Evolutionary conservation across 2,113 vertebrate species (phyloP).

Genomic region (Otus sunia): DNA sequence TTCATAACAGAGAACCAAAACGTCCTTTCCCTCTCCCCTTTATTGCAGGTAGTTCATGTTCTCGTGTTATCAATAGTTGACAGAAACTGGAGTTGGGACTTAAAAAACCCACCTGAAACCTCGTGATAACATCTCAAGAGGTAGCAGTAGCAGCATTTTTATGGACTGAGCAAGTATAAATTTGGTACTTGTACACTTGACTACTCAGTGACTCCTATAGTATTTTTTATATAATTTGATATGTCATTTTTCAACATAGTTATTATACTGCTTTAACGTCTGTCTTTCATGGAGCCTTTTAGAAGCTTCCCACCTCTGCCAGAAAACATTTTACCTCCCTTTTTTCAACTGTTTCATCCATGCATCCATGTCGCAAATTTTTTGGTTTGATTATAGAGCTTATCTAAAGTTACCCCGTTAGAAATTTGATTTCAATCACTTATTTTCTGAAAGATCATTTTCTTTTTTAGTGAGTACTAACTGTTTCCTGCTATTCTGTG

Average conservation of each 20-base stretch:
- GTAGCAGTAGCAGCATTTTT: neutral
- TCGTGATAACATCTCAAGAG: neutral
- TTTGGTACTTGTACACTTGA: neutral
- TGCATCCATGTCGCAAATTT: neutral
- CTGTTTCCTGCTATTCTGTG: neutral
- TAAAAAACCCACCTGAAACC: neutral
- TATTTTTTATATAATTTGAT: neutral
- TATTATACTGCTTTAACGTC: neutral
- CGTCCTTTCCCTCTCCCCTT: neutral
- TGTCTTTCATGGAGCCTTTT: neutral
- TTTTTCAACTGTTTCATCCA: neutral
- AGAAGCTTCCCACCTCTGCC: neutral
- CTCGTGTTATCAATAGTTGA: neutral
- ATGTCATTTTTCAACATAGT: neutral
- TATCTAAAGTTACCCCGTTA: neutral
- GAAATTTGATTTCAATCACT: constrained; percentile 1
- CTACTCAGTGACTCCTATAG: neutral
- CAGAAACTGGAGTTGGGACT: neutral
- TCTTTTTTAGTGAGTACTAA: neutral
- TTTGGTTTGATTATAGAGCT: neutral
- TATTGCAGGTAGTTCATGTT: neutral
- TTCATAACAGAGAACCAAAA: neutral
- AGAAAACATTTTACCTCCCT: neutral
- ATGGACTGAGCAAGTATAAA: neutral
- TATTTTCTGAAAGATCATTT: neutral